Evolutionary conservation across 2,888 invertebrate species (phyloP).

Genomic region (Microdon myrmicae): DNA sequence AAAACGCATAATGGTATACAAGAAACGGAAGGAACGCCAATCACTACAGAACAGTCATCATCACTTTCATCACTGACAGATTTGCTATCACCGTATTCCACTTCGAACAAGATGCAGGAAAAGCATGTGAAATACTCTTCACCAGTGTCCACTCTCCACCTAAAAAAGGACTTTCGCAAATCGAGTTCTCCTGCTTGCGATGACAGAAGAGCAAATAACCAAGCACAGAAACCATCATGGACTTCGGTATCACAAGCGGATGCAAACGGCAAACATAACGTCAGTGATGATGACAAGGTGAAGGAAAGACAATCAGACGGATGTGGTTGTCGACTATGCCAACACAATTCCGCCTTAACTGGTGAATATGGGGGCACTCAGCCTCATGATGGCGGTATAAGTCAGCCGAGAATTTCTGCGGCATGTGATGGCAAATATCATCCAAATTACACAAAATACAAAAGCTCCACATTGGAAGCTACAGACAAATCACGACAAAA

Average conservation of each 20-base stretch:
- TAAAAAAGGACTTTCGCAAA: too few species aligned
- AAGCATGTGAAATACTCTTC: slow-evolving; percentile 11
- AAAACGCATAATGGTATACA: slow-evolving; percentile 7
- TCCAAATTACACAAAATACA: too few species aligned
- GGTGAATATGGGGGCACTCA: too few species aligned
- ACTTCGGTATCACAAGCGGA: slow-evolving; percentile 25
- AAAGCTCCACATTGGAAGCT: slow-evolving; percentile 15
- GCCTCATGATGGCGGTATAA: too few species aligned
- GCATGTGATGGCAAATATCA: too few species aligned
- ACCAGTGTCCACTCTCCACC: slow-evolving; percentile 9
- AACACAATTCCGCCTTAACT: too few species aligned
- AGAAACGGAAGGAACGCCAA: slow-evolving; percentile 10
- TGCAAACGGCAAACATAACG: slow-evolving; percentile 22
- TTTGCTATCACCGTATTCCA: slow-evolving; percentile 26
- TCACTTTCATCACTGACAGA: slow-evolving; percentile 25
- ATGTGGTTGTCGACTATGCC: too few species aligned
- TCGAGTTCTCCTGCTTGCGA: slow-evolving; percentile 2
- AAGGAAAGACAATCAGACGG: too few species aligned
- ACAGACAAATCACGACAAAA: slow-evolving; percentile 29
- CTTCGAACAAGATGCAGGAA: slow-evolving; percentile 15
- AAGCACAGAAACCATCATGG: slow-evolving; percentile 25
- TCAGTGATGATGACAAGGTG: slow-evolving; percentile 36
- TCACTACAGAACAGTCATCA: slow-evolving; percentile 16
- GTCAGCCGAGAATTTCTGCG: too few species aligned
- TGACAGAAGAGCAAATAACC: slow-evolving; percentile 39